Conservation (phyloP, 2,888 invertebrate species). For the Phlogophora meticulosa region DNA sequence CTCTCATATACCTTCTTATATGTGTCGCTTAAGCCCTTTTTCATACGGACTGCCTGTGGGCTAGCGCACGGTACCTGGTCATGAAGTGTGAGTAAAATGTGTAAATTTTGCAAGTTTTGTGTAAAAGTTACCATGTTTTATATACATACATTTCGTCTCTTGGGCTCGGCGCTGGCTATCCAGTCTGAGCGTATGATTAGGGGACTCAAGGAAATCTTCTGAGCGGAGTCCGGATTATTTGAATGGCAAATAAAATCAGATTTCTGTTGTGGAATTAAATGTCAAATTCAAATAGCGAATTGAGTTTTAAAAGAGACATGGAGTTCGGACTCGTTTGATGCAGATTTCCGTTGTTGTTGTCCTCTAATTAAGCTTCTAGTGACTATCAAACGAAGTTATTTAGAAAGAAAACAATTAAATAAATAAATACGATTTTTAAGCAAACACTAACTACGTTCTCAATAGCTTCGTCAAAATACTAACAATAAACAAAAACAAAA, state of each 20-base stretch:
- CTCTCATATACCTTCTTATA: constrained; percentile 74
- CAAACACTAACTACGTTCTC: background rate
- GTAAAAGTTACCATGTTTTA: background rate
- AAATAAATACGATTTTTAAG: too few relatives aligned
- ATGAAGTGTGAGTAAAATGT: background rate
- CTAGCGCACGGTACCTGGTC: background rate
- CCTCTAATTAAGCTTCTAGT: constrained; percentile 35
- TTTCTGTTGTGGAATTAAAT: too few relatives aligned
- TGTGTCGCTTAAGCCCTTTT: constrained; percentile 46
- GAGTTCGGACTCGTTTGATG: constrained; percentile 8
- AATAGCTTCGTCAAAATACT: constrained; percentile 5
- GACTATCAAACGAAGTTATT: constrained; percentile 6
- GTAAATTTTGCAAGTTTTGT: background rate
- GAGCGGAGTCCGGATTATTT: background rate
- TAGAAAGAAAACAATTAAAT: background rate
- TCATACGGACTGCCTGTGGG: background rate
- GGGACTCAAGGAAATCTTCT: constrained; percentile 11
- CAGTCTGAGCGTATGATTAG: background rate
- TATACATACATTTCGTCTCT: background rate
- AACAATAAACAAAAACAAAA: constrained; percentile 25
- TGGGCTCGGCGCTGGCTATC: background rate
- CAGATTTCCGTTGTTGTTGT: constrained; percentile 37
- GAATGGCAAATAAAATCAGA: accelerated
- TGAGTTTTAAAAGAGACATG: background rate
- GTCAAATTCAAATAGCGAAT: background rate